Evolutionary conservation across 2,113 vertebrate genomes (phyloP).

Genomic region (Nyctibius bracteatus): DNA sequence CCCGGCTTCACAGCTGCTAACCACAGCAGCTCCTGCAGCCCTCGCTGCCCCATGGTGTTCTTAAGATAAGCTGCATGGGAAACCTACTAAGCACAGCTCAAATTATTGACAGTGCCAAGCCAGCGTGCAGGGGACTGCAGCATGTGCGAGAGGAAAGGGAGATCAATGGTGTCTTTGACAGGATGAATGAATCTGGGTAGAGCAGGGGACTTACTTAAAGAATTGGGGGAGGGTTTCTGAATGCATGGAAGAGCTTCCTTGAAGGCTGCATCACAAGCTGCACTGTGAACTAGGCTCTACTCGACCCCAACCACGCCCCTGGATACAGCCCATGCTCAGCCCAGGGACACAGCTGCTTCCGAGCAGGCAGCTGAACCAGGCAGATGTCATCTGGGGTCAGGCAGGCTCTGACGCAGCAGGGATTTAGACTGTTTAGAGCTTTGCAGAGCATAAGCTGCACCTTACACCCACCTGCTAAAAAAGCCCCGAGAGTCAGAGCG

Average conservation of each 20-base stretch:
- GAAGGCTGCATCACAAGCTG: background rate
- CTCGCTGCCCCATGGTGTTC: rapidly evolving
- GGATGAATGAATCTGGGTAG: background rate
- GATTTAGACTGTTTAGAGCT: background rate
- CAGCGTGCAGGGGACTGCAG: rapidly evolving
- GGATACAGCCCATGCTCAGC: rapidly evolving
- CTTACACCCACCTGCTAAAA: background rate
- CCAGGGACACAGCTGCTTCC: rapidly evolving
- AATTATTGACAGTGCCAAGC: background rate
- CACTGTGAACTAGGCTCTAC: background rate
- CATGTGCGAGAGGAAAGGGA: rapidly evolving
- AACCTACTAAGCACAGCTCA: background rate
- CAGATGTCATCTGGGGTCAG: background rate
- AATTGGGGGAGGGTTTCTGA: background rate
- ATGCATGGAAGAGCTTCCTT: background rate
- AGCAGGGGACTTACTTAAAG: background rate
- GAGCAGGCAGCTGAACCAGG: rapidly evolving
- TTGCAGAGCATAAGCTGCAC: background rate
- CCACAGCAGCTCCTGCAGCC: background rate
- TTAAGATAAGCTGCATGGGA: background rate
- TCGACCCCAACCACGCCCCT: rapidly evolving
- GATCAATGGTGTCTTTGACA: rapidly evolving
- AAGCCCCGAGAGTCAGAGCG: background rate
- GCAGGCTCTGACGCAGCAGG: rapidly evolving
- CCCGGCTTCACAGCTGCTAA: rapidly evolving